These are phyloP conservation scores for Dipus sagitta DNA, from an alignment of 2,797 vertebrate genomes.

Conservation along the genomic window DNA sequence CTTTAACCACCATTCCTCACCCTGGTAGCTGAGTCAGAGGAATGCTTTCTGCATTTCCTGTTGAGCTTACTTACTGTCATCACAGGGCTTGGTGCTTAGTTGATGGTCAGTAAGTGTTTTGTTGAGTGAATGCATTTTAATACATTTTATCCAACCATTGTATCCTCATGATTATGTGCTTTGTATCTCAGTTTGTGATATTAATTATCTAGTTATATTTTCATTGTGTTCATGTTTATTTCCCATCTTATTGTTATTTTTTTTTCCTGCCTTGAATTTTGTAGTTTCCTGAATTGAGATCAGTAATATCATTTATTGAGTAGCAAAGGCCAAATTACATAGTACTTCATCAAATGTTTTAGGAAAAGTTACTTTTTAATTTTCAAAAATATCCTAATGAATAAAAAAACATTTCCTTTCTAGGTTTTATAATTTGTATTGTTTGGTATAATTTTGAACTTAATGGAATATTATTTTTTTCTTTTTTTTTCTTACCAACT, in stretches of 20 bases:
- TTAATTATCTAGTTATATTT: background rate
- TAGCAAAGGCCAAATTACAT: background rate
- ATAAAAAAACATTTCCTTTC: background rate
- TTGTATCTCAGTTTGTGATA: background rate
- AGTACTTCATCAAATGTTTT: background rate
- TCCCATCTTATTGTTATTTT: background rate
- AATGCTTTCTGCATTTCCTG: background rate
- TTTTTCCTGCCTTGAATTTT: background rate
- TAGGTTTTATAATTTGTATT: background rate
- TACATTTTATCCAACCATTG: background rate
- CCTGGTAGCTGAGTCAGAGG: background rate
- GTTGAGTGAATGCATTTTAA: background rate
- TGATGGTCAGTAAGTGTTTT: background rate
- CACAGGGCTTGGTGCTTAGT: background rate
- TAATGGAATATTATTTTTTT: background rate
- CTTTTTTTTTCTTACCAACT: background rate
- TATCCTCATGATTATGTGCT: background rate
- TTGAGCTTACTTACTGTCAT: background rate
- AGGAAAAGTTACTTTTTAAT: background rate
- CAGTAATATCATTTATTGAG: background rate
- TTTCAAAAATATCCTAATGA: constrained; percentile 36
- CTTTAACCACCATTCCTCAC: background rate
- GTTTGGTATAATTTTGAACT: background rate
- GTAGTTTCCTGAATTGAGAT: background rate
- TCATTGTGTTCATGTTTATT: background rate